phyloP scores from a whole-genome alignment of 2,797 vertebrate genomes.

The Sebastes reedi region DNA sequence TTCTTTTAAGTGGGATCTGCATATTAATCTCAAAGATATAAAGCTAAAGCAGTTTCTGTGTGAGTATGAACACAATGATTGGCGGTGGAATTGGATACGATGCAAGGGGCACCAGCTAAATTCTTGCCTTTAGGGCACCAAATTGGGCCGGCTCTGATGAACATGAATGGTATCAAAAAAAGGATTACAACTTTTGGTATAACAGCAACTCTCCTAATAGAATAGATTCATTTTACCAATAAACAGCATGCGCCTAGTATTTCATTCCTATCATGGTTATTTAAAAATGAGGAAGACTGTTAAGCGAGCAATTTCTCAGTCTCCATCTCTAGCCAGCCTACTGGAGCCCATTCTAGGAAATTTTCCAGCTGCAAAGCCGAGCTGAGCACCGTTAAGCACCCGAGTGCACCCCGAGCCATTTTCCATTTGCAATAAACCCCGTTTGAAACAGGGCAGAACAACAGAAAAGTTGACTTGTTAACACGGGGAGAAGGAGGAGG shows the following conservation, averaged over 20 bases:
- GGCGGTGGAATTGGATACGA: too few relatives aligned
- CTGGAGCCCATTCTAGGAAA: conserved; percentile 60
- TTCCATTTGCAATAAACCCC: conserved; percentile 72
- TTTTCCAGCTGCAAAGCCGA: conserved; percentile 69
- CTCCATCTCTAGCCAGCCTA: conserved; percentile 35
- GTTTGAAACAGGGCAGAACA: conserved; percentile 71
- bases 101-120: too few relatives aligned
- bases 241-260: not conserved
- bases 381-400: conserved; percentile 63
- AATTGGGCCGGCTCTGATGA: not conserved
- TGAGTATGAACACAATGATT: too few relatives aligned
- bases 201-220: not conserved
- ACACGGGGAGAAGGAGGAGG: conserved; percentile 69
- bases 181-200: not conserved
- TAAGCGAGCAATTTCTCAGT: conserved; percentile 27
- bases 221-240: not conserved
- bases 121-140: too few relatives aligned
- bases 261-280: conserved; percentile 13
- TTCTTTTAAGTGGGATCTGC: too few relatives aligned
- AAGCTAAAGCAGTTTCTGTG: too few relatives aligned
- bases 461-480: conserved; percentile 79
- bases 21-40: too few relatives aligned
- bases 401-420: conserved; percentile 62
- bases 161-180: not conserved
- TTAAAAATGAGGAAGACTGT: conserved; percentile 30